Conservation (phyloP, 2,797 vertebrate genomes). For the Sciaenops ocellatus region DNA sequence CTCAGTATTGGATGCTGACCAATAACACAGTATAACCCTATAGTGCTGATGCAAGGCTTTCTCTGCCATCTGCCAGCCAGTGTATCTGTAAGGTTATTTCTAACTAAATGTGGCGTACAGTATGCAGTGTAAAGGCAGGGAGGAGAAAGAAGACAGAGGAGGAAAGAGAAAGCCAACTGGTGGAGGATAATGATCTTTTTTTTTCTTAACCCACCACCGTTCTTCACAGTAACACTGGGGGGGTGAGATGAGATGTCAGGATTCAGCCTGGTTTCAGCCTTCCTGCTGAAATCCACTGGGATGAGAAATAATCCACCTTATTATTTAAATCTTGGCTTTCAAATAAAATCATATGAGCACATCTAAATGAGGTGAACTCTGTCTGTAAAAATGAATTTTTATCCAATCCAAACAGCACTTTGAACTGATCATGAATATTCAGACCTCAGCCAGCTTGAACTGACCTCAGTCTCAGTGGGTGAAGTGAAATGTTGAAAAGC, state of each 20-base stretch:
- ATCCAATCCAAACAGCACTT: conserved; percentile 23
- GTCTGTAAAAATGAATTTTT: conserved; percentile 14
- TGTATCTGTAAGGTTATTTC: conserved; percentile 59
- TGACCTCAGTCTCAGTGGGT: conserved; percentile 50
- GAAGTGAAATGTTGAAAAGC: conserved; percentile 53
- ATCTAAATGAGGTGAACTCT: conserved; percentile 40
- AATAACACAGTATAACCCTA: conserved; percentile 40
- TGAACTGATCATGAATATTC: conserved; percentile 65
- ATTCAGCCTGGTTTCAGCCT: conserved; percentile 19
- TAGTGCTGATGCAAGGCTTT: conserved; percentile 66
- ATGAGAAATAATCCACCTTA: conserved; percentile 52
- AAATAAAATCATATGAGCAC: conserved; percentile 43
- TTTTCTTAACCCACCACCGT: conserved; percentile 38
- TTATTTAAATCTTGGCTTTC: conserved; percentile 51
- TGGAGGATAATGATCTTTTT: conserved; percentile 52
- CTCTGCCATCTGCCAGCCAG: conserved; percentile 54
- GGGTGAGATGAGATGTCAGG: conserved; percentile 32
- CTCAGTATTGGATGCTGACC: conserved; percentile 60
- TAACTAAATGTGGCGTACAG: conserved; percentile 24
- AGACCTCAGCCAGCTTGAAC: conserved; percentile 44
- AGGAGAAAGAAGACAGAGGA: conserved; percentile 24
- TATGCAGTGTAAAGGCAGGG: conserved; percentile 20
- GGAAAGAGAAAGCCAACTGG: conserved; percentile 15
- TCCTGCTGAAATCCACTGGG: conserved; percentile 42
- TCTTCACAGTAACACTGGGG: conserved; percentile 42